These are phyloP conservation scores for Sympetrum striolatum DNA, from an alignment of 2,888 invertebrate species.

Conservation along the genomic window DNA sequence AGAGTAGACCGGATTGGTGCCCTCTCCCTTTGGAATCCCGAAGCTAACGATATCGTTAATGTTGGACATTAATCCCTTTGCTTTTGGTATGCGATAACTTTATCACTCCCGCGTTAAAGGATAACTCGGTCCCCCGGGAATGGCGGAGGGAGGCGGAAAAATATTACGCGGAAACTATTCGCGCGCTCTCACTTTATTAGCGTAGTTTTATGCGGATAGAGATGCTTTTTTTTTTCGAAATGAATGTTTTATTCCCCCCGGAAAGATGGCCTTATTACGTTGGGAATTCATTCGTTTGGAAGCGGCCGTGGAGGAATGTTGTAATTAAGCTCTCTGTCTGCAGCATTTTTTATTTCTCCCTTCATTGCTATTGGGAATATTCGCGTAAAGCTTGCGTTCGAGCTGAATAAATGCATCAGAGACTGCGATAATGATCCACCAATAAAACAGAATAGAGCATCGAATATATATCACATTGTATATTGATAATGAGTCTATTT, in stretches of 20 bases:
- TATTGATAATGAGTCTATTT: no score
- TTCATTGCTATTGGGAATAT: no score
- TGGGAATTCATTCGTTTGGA: background rate
- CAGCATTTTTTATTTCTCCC: no score
- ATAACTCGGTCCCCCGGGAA: background rate
- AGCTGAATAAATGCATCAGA: no score
- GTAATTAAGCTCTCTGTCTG: background rate
- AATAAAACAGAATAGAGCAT: no score
- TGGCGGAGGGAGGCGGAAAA: background rate
- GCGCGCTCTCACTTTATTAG: slow-evolving; percentile 20
- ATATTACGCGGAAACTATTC: background rate
- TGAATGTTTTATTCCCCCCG: background rate
- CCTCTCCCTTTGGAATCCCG: background rate
- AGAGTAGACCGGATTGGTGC: slow-evolving; percentile 5
- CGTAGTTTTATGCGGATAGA: background rate
- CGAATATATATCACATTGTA: no score
- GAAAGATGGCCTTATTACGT: background rate
- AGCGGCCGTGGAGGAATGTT: background rate
- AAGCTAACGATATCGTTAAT: slow-evolving; percentile 41
- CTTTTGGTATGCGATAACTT: slow-evolving; percentile 40
- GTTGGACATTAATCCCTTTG: slow-evolving; percentile 37
- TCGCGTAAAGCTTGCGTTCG: no score
- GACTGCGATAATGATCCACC: no score
- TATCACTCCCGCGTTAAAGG: background rate
- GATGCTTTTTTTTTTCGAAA: background rate